phyloP scores from a whole-genome alignment of 2,888 invertebrate species.

The Aricia artaxerxes region DNA sequence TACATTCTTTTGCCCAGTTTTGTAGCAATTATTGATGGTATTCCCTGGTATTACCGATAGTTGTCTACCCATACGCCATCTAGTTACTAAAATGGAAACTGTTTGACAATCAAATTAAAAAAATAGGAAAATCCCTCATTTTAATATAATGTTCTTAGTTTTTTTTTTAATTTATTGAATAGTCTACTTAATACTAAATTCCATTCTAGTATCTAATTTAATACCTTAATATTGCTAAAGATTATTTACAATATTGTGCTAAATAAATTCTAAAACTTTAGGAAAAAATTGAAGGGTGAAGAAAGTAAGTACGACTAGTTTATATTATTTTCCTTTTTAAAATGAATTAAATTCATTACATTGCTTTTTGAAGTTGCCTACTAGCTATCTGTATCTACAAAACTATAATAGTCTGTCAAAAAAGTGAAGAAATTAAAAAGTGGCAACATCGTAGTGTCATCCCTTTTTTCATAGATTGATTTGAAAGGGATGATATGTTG shows the following conservation, averaged over 20 bases:
- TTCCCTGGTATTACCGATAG: no score
- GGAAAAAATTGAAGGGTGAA: neutral
- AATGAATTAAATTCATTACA: conserved; percentile 56
- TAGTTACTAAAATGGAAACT: no score
- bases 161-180: neutral
- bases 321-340: conserved; percentile 26
- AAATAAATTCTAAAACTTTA: conserved; percentile 16
- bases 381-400: conserved; percentile 36
- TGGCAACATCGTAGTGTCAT: no score
- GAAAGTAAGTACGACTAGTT: conserved; percentile 8
- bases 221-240: conserved; percentile 20
- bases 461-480: no score
- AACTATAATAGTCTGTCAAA: conserved; percentile 16
- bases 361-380: conserved; percentile 50
- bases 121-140: no score
- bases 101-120: no score
- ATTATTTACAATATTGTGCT: conserved; percentile 24
- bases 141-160: neutral
- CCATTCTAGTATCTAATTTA: conserved; percentile 1
- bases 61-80: no score
- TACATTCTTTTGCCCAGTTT: no score
- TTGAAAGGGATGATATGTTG: no score
- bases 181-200: neutral
- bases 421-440: no score
- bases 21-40: no score